phyloP scores from a whole-genome alignment of 2,113 vertebrate species.

The Alces alces region DNA sequence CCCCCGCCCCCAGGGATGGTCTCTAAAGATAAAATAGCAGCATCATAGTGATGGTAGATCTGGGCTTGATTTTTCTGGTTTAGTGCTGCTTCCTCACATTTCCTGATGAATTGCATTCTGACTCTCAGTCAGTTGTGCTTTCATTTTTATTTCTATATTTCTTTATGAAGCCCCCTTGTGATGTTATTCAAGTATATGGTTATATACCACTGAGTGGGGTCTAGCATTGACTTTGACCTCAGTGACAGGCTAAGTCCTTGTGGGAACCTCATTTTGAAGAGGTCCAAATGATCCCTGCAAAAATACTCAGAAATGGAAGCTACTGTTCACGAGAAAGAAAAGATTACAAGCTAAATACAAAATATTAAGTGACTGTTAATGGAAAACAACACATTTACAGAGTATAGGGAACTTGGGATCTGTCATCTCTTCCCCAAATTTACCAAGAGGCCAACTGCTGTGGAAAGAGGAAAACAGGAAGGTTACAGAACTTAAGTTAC shows the following conservation, averaged over 20 bases:
- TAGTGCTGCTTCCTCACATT: neutral
- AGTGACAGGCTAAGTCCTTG: neutral
- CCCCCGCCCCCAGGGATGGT: rapidly evolving
- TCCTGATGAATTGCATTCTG: neutral
- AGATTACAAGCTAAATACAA: neutral
- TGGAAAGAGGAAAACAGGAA: neutral
- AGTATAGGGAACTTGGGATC: neutral
- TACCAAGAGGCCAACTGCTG: neutral
- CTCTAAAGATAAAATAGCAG: neutral
- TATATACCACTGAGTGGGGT: neutral
- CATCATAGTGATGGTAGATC: neutral
- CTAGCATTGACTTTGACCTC: neutral
- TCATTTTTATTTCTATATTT: neutral
- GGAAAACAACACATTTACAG: neutral
- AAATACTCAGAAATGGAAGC: neutral
- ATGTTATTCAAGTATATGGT: neutral
- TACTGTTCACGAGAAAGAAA: neutral
- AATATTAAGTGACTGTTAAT: neutral
- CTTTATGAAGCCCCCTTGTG: neutral
- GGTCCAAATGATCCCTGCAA: neutral
- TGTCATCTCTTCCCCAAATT: neutral
- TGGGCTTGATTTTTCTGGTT: neutral
- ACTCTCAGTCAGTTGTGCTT: neutral
- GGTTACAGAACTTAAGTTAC: neutral
- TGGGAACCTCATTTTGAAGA: neutral